Evolutionary conservation across 2,888 invertebrate genomes (phyloP).

Genomic region (Eupithecia centaureata): DNA sequence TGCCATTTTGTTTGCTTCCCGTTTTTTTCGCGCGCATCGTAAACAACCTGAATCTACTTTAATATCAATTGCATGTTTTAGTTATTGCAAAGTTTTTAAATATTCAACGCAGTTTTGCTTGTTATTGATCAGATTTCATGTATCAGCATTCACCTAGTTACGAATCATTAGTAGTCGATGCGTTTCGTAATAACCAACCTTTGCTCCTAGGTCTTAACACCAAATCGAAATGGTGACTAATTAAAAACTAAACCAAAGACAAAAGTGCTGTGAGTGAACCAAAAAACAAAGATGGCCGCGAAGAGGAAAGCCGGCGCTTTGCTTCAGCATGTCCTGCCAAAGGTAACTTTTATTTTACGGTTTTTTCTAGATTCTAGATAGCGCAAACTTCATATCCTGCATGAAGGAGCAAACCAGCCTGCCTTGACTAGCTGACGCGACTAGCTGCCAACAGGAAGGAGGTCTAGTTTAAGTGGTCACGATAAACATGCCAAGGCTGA

Average conservation of each 20-base stretch:
- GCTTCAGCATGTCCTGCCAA: constrained; percentile 87
- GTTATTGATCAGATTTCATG: constrained; percentile 21
- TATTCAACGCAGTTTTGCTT: constrained; percentile 11
- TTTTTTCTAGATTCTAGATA: constrained; percentile 52
- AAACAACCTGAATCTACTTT: constrained; percentile 14
- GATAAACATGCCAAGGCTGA: constrained; percentile 66
- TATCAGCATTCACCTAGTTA: constrained; percentile 32
- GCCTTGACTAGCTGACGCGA: constrained; percentile 21
- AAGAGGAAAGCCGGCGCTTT: constrained; percentile 74
- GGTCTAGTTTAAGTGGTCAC: constrained; percentile 47
- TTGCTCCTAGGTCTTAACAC: constrained; percentile 35
- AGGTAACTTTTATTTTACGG: constrained; percentile 71
- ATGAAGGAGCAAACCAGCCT: constrained; percentile 28
- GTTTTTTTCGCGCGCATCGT: constrained; percentile 20
- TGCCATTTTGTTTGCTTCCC: constrained; percentile 30
- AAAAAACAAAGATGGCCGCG: constrained; percentile 85
- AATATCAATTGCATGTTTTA: constrained; percentile 17
- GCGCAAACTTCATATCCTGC: constrained; percentile 47
- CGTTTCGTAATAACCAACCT: constrained; percentile 40
- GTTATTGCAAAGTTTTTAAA: not conserved
- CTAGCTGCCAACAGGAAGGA: constrained; percentile 21
- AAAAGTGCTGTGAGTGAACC: constrained; percentile 67
- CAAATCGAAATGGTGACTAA: constrained; percentile 63
- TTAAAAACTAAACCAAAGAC: constrained; percentile 72
- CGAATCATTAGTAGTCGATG: constrained; percentile 29